phyloP scores from a whole-genome alignment of 1,140 invertebrate species.

The Popillia japonica region DNA sequence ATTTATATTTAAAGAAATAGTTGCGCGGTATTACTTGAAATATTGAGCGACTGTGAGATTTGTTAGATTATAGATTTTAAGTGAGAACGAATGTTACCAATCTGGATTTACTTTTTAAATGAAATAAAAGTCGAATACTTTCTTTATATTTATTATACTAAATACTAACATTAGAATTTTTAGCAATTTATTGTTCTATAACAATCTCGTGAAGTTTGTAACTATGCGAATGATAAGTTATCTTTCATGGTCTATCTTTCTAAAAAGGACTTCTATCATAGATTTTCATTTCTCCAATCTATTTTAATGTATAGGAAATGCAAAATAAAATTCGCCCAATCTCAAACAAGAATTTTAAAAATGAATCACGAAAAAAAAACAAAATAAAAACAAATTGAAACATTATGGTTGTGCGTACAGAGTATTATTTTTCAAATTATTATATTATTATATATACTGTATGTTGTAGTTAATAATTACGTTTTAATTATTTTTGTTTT shows the following conservation, averaged over 20 bases:
- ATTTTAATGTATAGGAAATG: constrained; percentile 7
- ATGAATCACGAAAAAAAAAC: neutral
- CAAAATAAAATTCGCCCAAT: constrained; percentile 25
- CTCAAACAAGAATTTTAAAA: constrained; percentile 2
- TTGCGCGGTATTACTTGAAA: constrained; percentile 41
- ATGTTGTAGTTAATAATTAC: constrained; percentile 39
- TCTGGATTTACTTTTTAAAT: constrained; percentile 42
- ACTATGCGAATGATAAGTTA: constrained; percentile 32
- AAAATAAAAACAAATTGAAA: constrained; percentile 32
- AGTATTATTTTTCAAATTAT: constrained; percentile 48
- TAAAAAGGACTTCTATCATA: neutral
- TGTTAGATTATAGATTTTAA: constrained; percentile 44
- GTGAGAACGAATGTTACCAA: constrained; percentile 56
- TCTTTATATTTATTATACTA: constrained; percentile 46
- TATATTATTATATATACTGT: constrained; percentile 39
- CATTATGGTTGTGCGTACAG: constrained; percentile 50
- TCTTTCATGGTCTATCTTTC: constrained; percentile 41
- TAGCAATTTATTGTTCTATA: constrained; percentile 4
- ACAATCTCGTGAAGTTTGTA: constrained; percentile 26
- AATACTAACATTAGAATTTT: neutral
- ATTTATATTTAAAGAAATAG: constrained; percentile 40
- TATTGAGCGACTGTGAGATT: constrained; percentile 44
- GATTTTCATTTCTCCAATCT: neutral
- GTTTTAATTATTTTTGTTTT: constrained; percentile 34
- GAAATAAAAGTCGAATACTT: constrained; percentile 34